A percentile compares a stretch with the other conserved stretches of the same genome.
Evolutionary conservation across 1,140 invertebrate species (phyloP).

Genomic region (Rhagoletis zephyria): DNA sequence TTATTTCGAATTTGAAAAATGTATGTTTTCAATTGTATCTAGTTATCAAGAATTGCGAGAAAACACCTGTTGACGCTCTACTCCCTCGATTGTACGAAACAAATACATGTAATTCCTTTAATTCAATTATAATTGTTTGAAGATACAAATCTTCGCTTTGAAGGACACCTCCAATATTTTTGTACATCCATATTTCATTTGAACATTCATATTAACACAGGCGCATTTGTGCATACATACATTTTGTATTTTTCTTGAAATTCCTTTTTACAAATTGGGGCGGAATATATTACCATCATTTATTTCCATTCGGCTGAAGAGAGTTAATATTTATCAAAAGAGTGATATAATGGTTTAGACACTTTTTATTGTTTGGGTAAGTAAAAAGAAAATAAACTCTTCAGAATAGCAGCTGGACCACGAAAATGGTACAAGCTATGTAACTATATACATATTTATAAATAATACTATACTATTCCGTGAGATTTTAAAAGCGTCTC

Average conservation of each 20-base stretch:
- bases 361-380: background rate
- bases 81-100: background rate
- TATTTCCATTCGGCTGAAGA: conserved; percentile 5
- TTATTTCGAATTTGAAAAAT: conserved; percentile 42
- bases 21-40: conserved; percentile 36
- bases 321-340: background rate
- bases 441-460: no score
- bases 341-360: background rate
- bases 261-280: conserved; percentile 12
- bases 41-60: conserved; percentile 46
- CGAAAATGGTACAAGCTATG: no score
- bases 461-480: no score
- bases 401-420: no score
- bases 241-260: background rate
- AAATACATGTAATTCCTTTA: conserved; percentile 3
- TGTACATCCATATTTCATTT: background rate
- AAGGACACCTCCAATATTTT: background rate
- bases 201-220: background rate
- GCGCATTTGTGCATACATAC: background rate
- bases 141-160: conserved; percentile 5
- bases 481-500: no score
- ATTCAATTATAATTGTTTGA: conserved; percentile 39
- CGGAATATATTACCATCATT: conserved; percentile 31
- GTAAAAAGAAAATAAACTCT: background rate
- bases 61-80: conserved; percentile 50